Conservation (phyloP, 2,888 invertebrate species). For the Nymphalis urticae region DNA sequence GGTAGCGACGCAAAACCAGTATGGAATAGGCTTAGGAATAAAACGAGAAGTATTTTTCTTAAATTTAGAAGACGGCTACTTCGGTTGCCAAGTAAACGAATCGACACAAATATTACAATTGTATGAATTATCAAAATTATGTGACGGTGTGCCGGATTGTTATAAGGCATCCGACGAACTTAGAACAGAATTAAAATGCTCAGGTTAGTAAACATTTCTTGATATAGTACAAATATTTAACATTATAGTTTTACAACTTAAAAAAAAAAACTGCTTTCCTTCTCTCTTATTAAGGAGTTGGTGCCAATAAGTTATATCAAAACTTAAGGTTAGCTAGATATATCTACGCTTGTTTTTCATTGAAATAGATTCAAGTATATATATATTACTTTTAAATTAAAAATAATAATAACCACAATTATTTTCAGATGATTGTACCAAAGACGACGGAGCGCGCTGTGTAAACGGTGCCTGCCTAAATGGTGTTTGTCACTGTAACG, state of each 20-base stretch:
- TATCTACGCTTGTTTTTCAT: too few relatives aligned
- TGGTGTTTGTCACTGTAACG: conserved; percentile 97
- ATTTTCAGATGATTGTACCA: conserved; percentile 92
- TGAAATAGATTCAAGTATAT: too few relatives aligned
- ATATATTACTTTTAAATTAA: neutral
- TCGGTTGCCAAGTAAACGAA: conserved; percentile 98
- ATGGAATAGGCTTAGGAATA: conserved; percentile 91
- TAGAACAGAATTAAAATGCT: conserved; percentile 94
- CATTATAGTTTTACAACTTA: too few relatives aligned
- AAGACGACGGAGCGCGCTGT: conserved; percentile 94
- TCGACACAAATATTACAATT: conserved; percentile 96
- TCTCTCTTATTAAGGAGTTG: neutral
- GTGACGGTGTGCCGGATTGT: conserved; percentile 94
- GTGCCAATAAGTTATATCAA: neutral
- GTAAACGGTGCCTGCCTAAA: conserved; percentile 96
- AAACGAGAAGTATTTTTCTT: conserved; percentile 97
- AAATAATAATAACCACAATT: neutral
- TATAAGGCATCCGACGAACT: conserved; percentile 96
- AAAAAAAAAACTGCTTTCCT: too few relatives aligned
- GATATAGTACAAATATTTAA: neutral
- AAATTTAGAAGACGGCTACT: conserved; percentile 98
- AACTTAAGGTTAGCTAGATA: too few relatives aligned
- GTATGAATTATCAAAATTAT: conserved; percentile 96
- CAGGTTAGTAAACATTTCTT: conserved; percentile 84
- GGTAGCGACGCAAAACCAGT: conserved; percentile 89